A percentile compares a stretch with the other conserved stretches of the same genome.
Conservation (phyloP, 1,140 invertebrate genomes). For the Ostrea edulis region DNA sequence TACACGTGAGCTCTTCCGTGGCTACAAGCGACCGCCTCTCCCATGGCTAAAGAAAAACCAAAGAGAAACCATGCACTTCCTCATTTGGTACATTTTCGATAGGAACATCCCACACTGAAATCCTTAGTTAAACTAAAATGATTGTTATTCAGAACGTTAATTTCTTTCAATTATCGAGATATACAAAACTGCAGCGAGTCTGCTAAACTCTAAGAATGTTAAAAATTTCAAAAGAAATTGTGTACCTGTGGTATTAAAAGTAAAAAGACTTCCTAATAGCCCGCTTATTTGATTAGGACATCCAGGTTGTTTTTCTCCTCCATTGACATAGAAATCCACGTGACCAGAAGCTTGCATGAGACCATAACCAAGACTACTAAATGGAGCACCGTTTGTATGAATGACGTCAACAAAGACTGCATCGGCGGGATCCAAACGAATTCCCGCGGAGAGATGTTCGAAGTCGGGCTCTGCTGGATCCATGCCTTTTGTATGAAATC, state of each 20-base stretch:
- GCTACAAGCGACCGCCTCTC: conserved; percentile 82
- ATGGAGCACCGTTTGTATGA: conserved; percentile 90
- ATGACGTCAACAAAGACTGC: conserved; percentile 86
- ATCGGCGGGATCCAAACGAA: conserved; percentile 91
- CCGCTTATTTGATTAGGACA: conserved; percentile 59
- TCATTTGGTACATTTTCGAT: no score
- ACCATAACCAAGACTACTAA: conserved; percentile 84
- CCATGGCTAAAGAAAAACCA: conserved; percentile 47
- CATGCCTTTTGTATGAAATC: conserved; percentile 57
- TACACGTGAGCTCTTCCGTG: conserved; percentile 92
- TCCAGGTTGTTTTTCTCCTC: conserved; percentile 73
- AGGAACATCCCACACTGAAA: no score
- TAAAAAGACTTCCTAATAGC: background rate
- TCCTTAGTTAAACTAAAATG: no score
- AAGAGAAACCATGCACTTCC: background rate
- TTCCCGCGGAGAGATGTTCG: conserved; percentile 88
- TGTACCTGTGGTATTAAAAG: conserved; percentile 14
- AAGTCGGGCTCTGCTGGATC: conserved; percentile 89
- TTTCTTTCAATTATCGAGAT: no score
- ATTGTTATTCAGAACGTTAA: no score
- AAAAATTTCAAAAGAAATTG: background rate
- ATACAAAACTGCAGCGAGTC: no score
- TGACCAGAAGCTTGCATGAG: conserved; percentile 80
- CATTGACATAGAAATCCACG: conserved; percentile 89
- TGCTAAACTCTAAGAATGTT: no score